Evolutionary conservation across 1,140 invertebrate species (phyloP), one percentile per base, ranked within the genome.

Genomic region (Drosophila yakuba): DNA sequence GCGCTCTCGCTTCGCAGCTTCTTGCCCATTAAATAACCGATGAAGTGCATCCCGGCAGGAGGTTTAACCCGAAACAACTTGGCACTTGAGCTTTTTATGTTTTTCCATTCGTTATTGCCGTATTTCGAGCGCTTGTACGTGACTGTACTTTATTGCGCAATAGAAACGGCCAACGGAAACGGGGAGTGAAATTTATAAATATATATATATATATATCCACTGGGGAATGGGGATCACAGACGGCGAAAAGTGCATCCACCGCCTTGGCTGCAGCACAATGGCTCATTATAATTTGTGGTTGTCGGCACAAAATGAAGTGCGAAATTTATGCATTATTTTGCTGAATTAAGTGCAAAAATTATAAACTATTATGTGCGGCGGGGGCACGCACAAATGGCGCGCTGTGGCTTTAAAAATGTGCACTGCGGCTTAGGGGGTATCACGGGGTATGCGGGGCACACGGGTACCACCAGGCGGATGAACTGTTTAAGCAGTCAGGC

Each of bases 221-320:
- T 0, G 41, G 44, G 17, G 32, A 51, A 39, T 12, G 54, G 38
- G 41, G 25, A 1, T 25, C 14, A 25, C 67, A 44, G 38, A 47
- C 61, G 41, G 43, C 36, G 23, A 51, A 47, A 17, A 39, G 44
- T 39, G 25, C 47, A 48, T 61, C 38, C 64, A 66, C 58, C 81
- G 76, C 60, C 78, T 76, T 79, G 77, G 64, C 20, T 83, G 66
- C 67, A 58, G 60, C 60, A 86, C 79, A 86, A 86, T 73, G 83
- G 79, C 72, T 86, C 84, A 86, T 86, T 86, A 86, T 89, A 86
- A 83, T 83, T 86, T 86, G 83, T 82, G 83, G 83, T 88, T 74
- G 61, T 73, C 72, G 62, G 84, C 79, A 62, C 71, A 89, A 85
- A 85, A 78, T 85, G 81, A 86, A 85, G 80, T 83, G 76, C 79